phyloP scores from a whole-genome alignment of 2,113 vertebrate genomes.

The Embiotoca jacksoni region DNA sequence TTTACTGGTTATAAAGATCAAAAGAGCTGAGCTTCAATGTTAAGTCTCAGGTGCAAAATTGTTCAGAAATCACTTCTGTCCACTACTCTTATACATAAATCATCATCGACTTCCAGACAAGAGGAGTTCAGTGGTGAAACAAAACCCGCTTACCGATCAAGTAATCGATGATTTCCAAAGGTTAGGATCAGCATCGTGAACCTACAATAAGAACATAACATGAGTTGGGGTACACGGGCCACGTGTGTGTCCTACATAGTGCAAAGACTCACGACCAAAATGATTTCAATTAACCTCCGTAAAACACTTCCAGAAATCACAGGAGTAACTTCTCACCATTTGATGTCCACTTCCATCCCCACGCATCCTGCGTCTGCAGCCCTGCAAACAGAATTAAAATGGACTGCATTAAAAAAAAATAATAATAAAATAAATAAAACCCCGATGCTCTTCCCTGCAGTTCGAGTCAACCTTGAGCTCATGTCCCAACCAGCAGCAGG shows the following conservation, averaged over 20 bases:
- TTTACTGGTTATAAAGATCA: rapidly evolving
- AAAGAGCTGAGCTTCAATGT: rapidly evolving
- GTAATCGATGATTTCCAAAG: rapidly evolving
- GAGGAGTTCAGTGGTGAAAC: rapidly evolving
- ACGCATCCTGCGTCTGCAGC: neutral
- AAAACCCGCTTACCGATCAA: neutral
- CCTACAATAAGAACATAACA: conserved; percentile 11
- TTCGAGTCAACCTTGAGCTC: too few species aligned
- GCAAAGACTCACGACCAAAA: too few species aligned
- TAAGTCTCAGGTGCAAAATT: conserved; percentile 73
- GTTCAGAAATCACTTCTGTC: conserved; percentile 85
- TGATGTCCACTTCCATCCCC: neutral
- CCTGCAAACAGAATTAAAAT: neutral
- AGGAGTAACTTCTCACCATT: neutral
- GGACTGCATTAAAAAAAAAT: too few species aligned
- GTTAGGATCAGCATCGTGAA: rapidly evolving
- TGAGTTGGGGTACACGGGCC: too few species aligned
- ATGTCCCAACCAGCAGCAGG: neutral
- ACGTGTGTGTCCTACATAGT: too few species aligned
- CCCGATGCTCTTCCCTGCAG: too few species aligned
- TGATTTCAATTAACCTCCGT: too few species aligned
- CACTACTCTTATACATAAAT: conserved; percentile 82
- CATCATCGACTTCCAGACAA: conserved; percentile 62
- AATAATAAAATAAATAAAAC: neutral
- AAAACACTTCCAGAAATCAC: too few species aligned